These are phyloP conservation scores for Pollenia griseotomentosa DNA, from an alignment of 2,888 invertebrate species.

Conservation along the genomic window DNA sequence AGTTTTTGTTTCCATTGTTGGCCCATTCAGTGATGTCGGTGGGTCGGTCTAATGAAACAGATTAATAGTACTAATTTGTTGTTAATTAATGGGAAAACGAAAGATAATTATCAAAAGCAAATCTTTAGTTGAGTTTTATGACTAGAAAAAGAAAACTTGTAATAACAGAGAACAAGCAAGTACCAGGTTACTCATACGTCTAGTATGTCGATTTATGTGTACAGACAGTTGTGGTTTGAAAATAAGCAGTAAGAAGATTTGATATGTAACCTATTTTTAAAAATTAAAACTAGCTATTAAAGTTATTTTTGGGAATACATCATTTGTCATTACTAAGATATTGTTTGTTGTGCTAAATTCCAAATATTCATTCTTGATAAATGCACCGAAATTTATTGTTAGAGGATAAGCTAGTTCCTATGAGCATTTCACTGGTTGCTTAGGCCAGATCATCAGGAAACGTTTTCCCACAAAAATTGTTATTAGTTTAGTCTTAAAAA, in stretches of 20 bases:
- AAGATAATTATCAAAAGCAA: constrained; percentile 41
- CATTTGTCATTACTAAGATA: too few species aligned
- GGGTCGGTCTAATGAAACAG: constrained; percentile 43
- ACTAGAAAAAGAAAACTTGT: background rate
- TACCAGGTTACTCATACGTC: constrained; percentile 53
- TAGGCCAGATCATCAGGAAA: too few species aligned
- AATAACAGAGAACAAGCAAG: constrained; percentile 1
- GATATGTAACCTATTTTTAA: too few species aligned
- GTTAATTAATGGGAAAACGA: constrained; percentile 61
- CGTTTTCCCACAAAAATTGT: too few species aligned
- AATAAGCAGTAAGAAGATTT: background rate
- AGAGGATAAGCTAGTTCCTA: too few species aligned
- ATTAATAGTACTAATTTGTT: constrained; percentile 56
- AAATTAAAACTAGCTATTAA: too few species aligned
- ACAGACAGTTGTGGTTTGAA: background rate
- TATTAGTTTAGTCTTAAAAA: too few species aligned
- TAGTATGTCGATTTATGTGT: background rate
- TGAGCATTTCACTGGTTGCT: too few species aligned
- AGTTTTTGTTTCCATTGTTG: constrained; percentile 3
- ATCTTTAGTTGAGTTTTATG: constrained; percentile 10
- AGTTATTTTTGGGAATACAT: too few species aligned
- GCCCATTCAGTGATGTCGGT: background rate
- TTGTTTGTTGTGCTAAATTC: too few species aligned
- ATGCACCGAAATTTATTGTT: too few species aligned
- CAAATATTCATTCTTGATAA: too few species aligned